Evolutionary conservation across 2,888 invertebrate genomes (phyloP).

Genomic region (Cantharis nigra): DNA sequence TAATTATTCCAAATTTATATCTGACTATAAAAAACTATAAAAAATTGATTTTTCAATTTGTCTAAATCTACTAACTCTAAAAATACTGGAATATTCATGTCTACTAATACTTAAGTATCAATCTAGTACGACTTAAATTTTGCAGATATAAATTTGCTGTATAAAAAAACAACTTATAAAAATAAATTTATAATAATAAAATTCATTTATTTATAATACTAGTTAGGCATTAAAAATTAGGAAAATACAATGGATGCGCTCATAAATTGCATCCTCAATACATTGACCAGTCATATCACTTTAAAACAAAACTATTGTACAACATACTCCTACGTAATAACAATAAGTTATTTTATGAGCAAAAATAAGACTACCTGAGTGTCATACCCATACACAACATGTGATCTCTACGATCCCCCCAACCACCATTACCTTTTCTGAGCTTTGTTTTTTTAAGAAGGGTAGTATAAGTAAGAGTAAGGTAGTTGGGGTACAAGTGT

Average conservation of each 20-base stretch:
- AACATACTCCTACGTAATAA: conserved; percentile 14
- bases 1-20: background rate
- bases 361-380: conserved; percentile 37
- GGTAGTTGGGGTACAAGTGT: conserved; percentile 72
- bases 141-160: background rate
- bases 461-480: conserved; percentile 68
- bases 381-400: conserved; percentile 80
- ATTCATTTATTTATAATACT: background rate
- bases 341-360: conserved; percentile 11
- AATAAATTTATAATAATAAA: background rate
- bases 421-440: conserved; percentile 93
- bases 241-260: background rate
- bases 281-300: conserved; percentile 20
- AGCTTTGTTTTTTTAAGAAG: conserved; percentile 75
- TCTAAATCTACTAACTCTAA: background rate
- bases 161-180: conserved; percentile 1
- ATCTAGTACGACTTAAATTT: background rate
- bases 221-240: background rate
- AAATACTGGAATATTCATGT: background rate
- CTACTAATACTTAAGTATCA: background rate
- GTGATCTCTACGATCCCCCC: conserved; percentile 91
- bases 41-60: background rate
- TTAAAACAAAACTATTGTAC: conserved; percentile 14
- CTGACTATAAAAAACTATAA: background rate
- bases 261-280: background rate